These are phyloP conservation scores for Eulemur rubriventer DNA, from an alignment of 2,797 vertebrate species.

Conservation along the genomic window DNA sequence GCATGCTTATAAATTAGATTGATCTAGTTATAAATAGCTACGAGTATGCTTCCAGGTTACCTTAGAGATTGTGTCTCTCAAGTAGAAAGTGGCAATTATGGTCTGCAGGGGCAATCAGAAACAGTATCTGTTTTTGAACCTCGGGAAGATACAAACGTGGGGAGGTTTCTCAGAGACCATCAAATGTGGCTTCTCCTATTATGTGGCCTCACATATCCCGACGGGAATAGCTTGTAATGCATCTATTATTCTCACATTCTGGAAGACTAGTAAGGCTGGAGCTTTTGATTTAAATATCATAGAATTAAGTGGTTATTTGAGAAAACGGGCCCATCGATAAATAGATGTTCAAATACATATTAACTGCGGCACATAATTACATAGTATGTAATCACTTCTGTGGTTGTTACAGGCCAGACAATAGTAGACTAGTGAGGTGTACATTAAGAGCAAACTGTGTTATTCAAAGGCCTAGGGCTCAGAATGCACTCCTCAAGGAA, in stretches of 20 bases:
- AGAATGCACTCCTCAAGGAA: conserved; percentile 63
- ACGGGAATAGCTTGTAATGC: conserved; percentile 47
- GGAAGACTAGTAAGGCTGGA: conserved; percentile 48
- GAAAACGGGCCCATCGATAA: conserved; percentile 71
- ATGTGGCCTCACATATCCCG: neutral
- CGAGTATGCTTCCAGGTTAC: neutral
- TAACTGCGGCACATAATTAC: conserved; percentile 78
- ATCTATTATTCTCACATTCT: conserved; percentile 54
- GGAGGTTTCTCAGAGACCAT: conserved; percentile 4
- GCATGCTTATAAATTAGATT: neutral
- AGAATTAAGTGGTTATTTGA: conserved; percentile 68
- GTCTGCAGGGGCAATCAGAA: neutral
- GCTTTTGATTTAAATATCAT: conserved; percentile 65
- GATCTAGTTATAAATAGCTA: neutral
- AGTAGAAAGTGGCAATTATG: neutral
- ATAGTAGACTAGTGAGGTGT: conserved; percentile 68
- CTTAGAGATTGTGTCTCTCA: neutral
- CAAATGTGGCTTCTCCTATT: neutral
- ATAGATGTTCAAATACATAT: conserved; percentile 70
- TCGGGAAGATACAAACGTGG: neutral
- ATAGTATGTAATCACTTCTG: conserved; percentile 76
- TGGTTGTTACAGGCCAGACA: conserved; percentile 69
- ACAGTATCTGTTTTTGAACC: conserved; percentile 12
- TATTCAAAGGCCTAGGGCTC: conserved; percentile 75
- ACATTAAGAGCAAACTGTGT: conserved; percentile 74